Percentiles rank a stretch among this genome's conserved stretches.
Evolutionary conservation across 1,140 invertebrate genomes (phyloP).

Genomic region (Brachionus plicatilis): DNA sequence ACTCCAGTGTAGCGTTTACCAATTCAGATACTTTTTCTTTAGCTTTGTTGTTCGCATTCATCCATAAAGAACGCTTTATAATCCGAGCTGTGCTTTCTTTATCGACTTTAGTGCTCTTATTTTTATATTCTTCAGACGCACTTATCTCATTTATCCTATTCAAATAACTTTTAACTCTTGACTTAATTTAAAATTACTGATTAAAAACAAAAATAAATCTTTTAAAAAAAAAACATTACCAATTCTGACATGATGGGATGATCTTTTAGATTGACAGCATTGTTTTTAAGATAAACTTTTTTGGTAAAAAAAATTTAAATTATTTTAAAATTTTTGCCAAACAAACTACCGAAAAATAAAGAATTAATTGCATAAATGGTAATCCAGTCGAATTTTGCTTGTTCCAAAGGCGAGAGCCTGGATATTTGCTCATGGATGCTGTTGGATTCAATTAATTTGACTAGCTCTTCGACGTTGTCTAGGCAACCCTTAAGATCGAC

Average conservation of each 20-base stretch:
- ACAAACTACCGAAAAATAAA: slow-evolving; percentile 18
- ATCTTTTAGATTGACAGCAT: slow-evolving; percentile 15
- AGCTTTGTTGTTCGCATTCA: neutral
- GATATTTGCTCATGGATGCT: neutral
- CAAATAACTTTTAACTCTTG: slow-evolving; percentile 17
- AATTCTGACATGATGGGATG: slow-evolving; percentile 32
- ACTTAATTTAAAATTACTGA: neutral
- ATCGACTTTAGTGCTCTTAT: neutral
- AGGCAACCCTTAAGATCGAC: neutral
- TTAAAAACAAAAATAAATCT: neutral
- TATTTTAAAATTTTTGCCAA: neutral
- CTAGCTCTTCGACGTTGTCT: slow-evolving; percentile 11
- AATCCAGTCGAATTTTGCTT: slow-evolving; percentile 35
- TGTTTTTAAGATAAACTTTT: slow-evolving; percentile 36
- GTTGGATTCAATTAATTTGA: neutral
- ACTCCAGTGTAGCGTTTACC: neutral
- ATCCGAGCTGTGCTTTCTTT: slow-evolving; percentile 35
- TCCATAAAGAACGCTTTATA: slow-evolving; percentile 35
- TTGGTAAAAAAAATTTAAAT: no score
- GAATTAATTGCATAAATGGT: slow-evolving; percentile 15
- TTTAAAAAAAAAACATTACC: neutral
- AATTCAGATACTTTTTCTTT: slow-evolving; percentile 22
- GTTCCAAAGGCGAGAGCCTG: slow-evolving; percentile 7
- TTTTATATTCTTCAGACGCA: slow-evolving; percentile 4
- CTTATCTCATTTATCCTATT: slow-evolving; percentile 28